Conservation (phyloP, 2,797 vertebrate genomes). For the Pseudochirops cupreus region DNA sequence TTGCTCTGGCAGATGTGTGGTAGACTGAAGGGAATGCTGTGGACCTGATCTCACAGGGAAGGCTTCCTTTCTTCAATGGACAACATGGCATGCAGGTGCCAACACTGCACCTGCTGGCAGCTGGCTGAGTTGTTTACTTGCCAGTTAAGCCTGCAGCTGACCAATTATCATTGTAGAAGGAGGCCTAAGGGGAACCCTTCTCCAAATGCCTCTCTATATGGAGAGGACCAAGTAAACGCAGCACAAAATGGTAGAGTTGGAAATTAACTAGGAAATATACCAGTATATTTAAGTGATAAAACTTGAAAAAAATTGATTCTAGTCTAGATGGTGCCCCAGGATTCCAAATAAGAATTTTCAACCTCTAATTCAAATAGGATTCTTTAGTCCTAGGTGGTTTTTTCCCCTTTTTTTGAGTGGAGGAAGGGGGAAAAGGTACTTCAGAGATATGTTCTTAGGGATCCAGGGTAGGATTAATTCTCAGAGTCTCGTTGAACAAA, state of each 20-base stretch:
- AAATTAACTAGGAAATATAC: neutral
- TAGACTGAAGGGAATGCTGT: neutral
- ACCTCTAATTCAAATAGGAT: neutral
- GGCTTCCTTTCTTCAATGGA: neutral
- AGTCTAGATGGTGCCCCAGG: neutral
- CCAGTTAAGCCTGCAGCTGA: conserved; percentile 29
- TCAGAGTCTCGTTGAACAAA: neutral
- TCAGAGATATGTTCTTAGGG: neutral
- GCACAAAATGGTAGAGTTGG: neutral
- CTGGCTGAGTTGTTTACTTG: conserved; percentile 39
- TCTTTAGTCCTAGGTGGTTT: neutral
- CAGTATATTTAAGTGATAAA: neutral
- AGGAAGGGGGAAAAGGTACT: neutral
- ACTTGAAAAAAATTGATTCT: neutral
- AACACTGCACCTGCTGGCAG: neutral
- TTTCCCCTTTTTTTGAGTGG: neutral
- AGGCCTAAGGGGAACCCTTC: neutral
- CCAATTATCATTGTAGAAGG: conserved; percentile 16
- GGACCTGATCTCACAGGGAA: neutral
- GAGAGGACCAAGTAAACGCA: neutral
- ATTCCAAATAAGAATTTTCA: conserved; percentile 14
- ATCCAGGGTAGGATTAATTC: neutral
- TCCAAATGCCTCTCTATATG: conserved; percentile 2
- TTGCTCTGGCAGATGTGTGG: conserved; percentile 3
- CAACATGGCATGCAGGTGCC: conserved; percentile 31